phyloP scores from a whole-genome alignment of 2,888 invertebrate genomes.

The Ichneumoninae sp. region DNA sequence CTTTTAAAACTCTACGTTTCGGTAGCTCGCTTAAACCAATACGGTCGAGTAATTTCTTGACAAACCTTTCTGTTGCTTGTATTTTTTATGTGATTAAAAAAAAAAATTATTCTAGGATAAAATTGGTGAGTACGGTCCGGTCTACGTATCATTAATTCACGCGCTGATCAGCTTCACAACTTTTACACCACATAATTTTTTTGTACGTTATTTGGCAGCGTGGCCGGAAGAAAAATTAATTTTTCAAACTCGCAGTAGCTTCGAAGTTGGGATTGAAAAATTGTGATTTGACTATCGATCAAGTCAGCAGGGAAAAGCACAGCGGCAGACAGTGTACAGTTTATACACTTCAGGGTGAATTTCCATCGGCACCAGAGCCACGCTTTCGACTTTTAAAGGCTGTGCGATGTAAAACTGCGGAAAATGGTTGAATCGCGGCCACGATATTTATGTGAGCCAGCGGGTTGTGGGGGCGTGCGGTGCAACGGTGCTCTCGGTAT shows the following conservation, averaged over 20 bases:
- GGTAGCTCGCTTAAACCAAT: no score
- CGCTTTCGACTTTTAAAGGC: constrained; percentile 61
- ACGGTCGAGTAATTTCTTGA: not conserved
- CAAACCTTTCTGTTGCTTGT: not conserved
- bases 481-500: constrained; percentile 53
- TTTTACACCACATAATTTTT: not conserved
- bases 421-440: constrained; percentile 61
- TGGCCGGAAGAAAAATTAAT: not conserved
- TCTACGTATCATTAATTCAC: not conserved
- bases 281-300: constrained; percentile 39
- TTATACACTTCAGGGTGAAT: constrained; percentile 23
- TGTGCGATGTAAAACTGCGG: constrained; percentile 61
- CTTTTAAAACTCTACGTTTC: not conserved
- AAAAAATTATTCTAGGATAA: not conserved
- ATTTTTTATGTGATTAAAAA: not conserved
- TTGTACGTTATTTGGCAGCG: not conserved
- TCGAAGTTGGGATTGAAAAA: not conserved
- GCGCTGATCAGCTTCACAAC: not conserved
- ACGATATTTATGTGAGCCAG: constrained; percentile 60
- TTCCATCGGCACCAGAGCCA: constrained; percentile 44
- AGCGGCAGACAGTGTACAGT: not conserved
- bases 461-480: constrained; percentile 32
- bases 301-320: constrained; percentile 11
- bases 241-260: not conserved
- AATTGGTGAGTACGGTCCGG: not conserved